Evolutionary conservation across 2,797 vertebrate genomes (phyloP).

Genomic region (Falco concolor): DNA sequence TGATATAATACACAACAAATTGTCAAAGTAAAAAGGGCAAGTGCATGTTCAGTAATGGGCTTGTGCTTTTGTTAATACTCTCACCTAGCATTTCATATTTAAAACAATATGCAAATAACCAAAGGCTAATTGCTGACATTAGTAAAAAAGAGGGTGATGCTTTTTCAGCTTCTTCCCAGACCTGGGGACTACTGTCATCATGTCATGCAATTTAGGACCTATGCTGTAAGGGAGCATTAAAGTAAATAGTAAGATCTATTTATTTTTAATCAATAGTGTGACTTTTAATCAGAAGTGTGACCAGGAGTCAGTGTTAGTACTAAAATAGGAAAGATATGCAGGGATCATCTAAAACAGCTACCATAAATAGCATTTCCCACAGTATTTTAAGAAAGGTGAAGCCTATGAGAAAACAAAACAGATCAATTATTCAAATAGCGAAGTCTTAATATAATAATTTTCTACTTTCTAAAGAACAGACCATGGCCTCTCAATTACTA

Average conservation of each 20-base stretch:
- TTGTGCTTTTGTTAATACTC: not conserved
- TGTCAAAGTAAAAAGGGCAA: not conserved
- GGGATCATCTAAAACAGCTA: not conserved
- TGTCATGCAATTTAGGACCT: not conserved
- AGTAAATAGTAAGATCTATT: not conserved
- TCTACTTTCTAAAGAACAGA: not conserved
- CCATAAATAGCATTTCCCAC: not conserved
- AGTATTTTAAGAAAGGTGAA: not conserved
- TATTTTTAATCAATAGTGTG: not conserved
- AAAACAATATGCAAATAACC: not conserved
- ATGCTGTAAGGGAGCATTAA: not conserved
- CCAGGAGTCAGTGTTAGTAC: not conserved
- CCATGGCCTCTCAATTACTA: not conserved
- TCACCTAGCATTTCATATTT: not conserved
- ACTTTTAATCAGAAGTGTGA: not conserved
- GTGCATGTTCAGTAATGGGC: not conserved
- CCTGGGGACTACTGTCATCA: not conserved
- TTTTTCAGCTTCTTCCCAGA: not conserved
- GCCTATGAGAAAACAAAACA: not conserved
- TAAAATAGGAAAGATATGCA: not conserved
- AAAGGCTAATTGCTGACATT: not conserved
- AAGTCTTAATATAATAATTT: not conserved
- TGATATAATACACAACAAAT: not conserved
- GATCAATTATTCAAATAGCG: not conserved
- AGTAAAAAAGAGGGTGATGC: not conserved